Conservation (phyloP, 2,888 invertebrate genomes). For the Chalcis sispes region DNA sequence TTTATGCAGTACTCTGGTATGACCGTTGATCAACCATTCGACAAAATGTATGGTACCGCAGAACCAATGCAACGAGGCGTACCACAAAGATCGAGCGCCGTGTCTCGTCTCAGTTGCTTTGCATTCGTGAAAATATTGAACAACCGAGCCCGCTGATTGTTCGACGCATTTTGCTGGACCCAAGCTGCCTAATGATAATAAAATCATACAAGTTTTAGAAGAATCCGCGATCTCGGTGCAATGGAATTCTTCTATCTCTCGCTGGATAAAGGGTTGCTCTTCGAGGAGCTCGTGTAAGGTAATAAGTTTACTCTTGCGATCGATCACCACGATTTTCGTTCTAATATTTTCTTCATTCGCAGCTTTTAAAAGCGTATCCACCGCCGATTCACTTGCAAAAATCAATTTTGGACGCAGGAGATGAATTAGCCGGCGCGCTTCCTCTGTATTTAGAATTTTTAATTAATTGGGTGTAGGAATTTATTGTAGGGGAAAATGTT, state of each 20-base stretch:
- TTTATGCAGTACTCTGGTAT: conserved; percentile 60
- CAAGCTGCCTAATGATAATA: conserved; percentile 69
- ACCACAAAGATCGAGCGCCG: conserved; percentile 54
- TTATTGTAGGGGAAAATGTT: no score
- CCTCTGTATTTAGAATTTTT: background rate
- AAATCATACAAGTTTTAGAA: conserved; percentile 60
- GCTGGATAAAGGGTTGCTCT: background rate
- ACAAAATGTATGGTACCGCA: conserved; percentile 62
- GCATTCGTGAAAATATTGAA: conserved; percentile 50
- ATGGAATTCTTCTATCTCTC: conserved; percentile 60
- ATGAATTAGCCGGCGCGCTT: conserved; percentile 60
- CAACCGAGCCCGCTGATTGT: conserved; percentile 61
- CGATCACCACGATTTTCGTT: conserved; percentile 61
- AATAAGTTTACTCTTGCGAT: conserved; percentile 41
- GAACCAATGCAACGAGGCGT: conserved; percentile 67
- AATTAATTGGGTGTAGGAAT: no score
- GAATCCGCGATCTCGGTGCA: conserved; percentile 56
- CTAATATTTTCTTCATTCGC: conserved; percentile 55
- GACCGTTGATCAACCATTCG: conserved; percentile 30
- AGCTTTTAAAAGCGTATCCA: conserved; percentile 41
- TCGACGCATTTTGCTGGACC: conserved; percentile 67
- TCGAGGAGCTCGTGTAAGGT: background rate
- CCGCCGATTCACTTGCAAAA: conserved; percentile 59
- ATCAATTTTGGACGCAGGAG: conserved; percentile 64
- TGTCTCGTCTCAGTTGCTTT: background rate